Percentiles rank a stretch among this genome's conserved stretches.
phyloP scores from a whole-genome alignment of 2,113 vertebrate genomes.

The Cardinalis cardinalis region DNA sequence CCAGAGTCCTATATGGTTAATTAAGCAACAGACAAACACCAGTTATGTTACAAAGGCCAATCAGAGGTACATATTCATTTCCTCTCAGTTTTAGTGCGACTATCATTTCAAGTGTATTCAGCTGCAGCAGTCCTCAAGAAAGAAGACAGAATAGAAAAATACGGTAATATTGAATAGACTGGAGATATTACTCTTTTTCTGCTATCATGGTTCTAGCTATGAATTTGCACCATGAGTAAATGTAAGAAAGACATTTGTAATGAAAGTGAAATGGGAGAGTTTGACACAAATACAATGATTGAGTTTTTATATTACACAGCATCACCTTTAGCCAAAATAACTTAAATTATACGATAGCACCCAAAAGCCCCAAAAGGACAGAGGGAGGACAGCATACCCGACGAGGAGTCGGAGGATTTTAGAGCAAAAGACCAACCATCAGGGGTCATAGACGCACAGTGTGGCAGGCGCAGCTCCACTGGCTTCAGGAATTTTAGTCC shows the following conservation, averaged over 20 bases:
- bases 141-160: constrained; percentile 64
- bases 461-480: constrained; percentile 97
- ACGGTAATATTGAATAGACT: constrained; percentile 45
- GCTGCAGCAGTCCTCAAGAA: constrained; percentile 67
- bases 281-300: constrained; percentile 63
- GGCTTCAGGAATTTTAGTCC: constrained; percentile 99
- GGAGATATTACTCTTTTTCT: constrained; percentile 40
- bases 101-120: constrained; percentile 65
- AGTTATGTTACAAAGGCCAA: constrained; percentile 58
- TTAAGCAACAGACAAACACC: constrained; percentile 54
- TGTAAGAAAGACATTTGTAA: constrained; percentile 61
- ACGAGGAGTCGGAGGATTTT: constrained; percentile 99
- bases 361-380: constrained; percentile 90
- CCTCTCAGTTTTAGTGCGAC: constrained; percentile 54
- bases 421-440: constrained; percentile 99
- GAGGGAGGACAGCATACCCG: constrained; percentile 98
- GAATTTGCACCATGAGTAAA: constrained; percentile 37
- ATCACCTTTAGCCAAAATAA: constrained; percentile 56
- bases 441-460: constrained; percentile 99
- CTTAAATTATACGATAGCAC: constrained; percentile 78
- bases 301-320: constrained; percentile 54
- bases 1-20: constrained; percentile 49
- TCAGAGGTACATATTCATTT: constrained; percentile 60
- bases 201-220: constrained; percentile 46
- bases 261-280: constrained; percentile 67